Evolutionary conservation across 1,140 invertebrate genomes (phyloP).

Genomic region (Platorchestia sp.): DNA sequence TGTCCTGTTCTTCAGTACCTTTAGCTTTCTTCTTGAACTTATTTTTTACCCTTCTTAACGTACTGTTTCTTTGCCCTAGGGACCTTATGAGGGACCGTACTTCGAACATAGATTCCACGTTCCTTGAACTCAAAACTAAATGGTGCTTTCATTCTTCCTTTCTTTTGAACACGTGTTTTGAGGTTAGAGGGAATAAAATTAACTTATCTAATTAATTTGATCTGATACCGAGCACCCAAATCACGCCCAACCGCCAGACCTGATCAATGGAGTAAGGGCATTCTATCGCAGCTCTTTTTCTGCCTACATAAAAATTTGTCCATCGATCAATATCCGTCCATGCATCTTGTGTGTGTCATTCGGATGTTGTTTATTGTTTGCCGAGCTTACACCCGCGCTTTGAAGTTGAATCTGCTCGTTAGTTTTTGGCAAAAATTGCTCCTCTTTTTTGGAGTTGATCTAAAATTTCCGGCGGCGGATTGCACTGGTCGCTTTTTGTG

Average conservation of each 20-base stretch:
- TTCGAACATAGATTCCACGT: no score
- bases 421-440: neutral
- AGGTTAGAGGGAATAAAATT: no score
- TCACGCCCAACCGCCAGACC: neutral
- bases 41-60: no score
- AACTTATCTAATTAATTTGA: no score
- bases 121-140: no score
- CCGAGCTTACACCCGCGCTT: neutral
- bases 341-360: neutral
- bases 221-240: no score
- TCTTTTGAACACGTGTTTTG: no score
- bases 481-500: conserved; percentile 6
- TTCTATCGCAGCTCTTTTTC: neutral
- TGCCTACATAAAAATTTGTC: neutral
- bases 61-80: no score
- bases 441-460: neutral
- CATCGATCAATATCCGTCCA: neutral
- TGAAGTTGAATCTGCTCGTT: conserved; percentile 26
- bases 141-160: no score
- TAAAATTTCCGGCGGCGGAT: conserved; percentile 22
- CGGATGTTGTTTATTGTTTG: conserved; percentile 24
- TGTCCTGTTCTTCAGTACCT: no score
- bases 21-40: no score
- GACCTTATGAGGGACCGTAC: no score
- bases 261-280: neutral